Evolutionary conservation across 2,888 invertebrate species (phyloP), one percentile per base, ranked within the genome.

Genomic region (Cantharis rufa): DNA sequence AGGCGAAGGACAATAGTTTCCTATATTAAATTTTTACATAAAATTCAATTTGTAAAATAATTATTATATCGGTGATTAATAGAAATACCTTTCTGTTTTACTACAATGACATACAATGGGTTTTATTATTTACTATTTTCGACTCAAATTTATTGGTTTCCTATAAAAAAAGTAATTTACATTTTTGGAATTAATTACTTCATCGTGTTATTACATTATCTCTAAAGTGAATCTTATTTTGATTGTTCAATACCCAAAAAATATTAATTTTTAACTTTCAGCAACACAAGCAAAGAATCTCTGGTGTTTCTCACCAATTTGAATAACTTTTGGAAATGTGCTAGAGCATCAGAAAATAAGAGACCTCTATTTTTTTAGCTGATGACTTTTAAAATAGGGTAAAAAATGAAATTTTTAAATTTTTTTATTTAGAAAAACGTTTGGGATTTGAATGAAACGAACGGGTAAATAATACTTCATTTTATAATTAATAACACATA

Each of bases 61-160:
- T 28, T n/a, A 48, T n/a, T 48, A 48, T n/a, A 11, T 9, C 7
- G 2, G n/a, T 48, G 48, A 48, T 48, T 48, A n/a, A 48, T 48
- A 9, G 32, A 48, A 48, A 48, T 48, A 48, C n/a, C 7, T 7
- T 48, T 48, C 5, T 48, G 9, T 48, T 48, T 48, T 48, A 48
- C 5, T 48, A 48, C 48, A 48, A 48, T 48, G 2, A 7, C n/a
- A 48, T 3, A 1, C n/a, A 48, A n/a, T 48, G 1, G 0, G 7
- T n/a, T 48, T 7, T 48, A n/a, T 48, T 48, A 48, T 48, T 48
- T 48, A 48, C 48, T 48, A n/a, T n/a, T 48, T 48, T 71, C 28
- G 63, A 62, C 27, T 61, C 63, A 62, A 71, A 62, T 62, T 71
- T 71, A 71, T 71, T 71, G 71, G 63, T 71, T 71, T 62, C 71